These are phyloP conservation scores for Panopea generosa DNA, from an alignment of 2,888 invertebrate genomes.

Conservation along the genomic window DNA sequence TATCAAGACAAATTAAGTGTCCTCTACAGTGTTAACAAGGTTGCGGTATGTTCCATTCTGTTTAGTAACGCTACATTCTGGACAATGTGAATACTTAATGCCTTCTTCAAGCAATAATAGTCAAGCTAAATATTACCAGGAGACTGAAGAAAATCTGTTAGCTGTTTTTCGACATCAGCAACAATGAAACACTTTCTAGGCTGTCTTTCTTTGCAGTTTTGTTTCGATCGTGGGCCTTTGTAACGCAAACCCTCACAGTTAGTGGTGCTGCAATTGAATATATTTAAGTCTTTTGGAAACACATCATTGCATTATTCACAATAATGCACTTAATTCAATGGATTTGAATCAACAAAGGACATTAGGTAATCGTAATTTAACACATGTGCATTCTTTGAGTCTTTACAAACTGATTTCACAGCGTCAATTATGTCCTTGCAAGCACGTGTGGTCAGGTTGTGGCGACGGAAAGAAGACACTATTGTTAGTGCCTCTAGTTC, in stretches of 20 bases:
- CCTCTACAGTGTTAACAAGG: too few species aligned
- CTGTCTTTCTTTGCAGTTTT: constrained; percentile 28
- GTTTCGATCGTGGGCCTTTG: constrained; percentile 46
- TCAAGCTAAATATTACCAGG: constrained; percentile 53
- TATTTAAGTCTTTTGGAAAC: constrained; percentile 38
- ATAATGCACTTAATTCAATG: constrained; percentile 34
- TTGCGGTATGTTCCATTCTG: too few species aligned
- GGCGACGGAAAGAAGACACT: constrained; percentile 36
- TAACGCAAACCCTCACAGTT: constrained; percentile 54
- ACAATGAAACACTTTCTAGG: constrained; percentile 41
- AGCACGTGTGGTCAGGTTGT: constrained; percentile 36
- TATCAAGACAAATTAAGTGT: too few species aligned
- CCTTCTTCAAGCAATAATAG: too few species aligned
- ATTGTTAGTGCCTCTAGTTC: constrained; percentile 39
- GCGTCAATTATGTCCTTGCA: constrained; percentile 37
- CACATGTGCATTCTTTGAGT: constrained; percentile 27
- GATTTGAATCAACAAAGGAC: constrained; percentile 23
- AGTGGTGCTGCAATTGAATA: constrained; percentile 17
- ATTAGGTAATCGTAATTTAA: constrained; percentile 35
- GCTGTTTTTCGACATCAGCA: constrained; percentile 46
- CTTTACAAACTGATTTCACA: constrained; percentile 30
- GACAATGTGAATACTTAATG: too few species aligned
- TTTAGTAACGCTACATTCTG: too few species aligned
- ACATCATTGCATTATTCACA: constrained; percentile 38
- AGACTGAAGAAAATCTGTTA: constrained; percentile 39